Conservation (phyloP, 2,888 invertebrate species). For the Pasiphila rectangulata region DNA sequence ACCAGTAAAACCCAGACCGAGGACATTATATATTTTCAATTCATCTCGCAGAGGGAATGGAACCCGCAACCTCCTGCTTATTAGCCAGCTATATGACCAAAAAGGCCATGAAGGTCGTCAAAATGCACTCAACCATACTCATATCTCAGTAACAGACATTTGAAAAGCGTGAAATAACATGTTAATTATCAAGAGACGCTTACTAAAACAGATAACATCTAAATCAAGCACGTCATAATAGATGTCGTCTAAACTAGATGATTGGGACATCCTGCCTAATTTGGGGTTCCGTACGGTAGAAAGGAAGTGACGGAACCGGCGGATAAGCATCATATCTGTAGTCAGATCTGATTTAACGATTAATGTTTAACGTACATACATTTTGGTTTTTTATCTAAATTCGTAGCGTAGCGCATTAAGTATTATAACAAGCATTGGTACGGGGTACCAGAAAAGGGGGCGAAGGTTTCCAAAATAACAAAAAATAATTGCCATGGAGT, state of each 20-base stretch:
- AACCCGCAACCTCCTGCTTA: too few species aligned
- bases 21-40: too few species aligned
- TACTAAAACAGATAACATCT: slow-evolving; percentile 18
- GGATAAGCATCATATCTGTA: neutral
- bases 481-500: too few species aligned
- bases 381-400: neutral
- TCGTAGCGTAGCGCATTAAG: too few species aligned
- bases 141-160: slow-evolving; percentile 11
- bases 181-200: slow-evolving; percentile 10
- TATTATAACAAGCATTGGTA: too few species aligned
- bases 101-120: neutral
- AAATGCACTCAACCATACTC: neutral
- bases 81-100: too few species aligned
- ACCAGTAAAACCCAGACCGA: too few species aligned
- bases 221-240: slow-evolving; percentile 5
- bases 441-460: too few species aligned
- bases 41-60: too few species aligned
- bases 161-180: slow-evolving; percentile 11
- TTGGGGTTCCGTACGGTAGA: slow-evolving; percentile 6
- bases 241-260: slow-evolving; percentile 3
- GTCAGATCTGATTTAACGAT: slow-evolving; percentile 9
- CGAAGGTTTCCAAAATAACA: too few species aligned
- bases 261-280: slow-evolving; percentile 8
- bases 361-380: too few species aligned
- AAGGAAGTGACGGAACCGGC: slow-evolving; percentile 1